Conservation (phyloP, 2,888 invertebrate genomes). For the Salticus scenicus region DNA sequence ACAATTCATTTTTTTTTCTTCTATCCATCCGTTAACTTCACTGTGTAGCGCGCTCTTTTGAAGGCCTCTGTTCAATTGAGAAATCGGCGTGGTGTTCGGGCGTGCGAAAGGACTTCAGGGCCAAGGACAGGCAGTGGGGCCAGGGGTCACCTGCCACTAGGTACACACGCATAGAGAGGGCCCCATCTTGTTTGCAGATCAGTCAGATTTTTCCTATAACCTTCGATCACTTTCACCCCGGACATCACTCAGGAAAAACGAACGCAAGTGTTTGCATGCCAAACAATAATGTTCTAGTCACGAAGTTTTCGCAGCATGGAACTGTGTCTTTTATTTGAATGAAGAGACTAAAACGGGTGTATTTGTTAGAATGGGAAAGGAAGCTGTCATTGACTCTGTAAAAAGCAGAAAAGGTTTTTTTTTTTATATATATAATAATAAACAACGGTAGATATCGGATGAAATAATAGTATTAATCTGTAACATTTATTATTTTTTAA, state of each 20-base stretch:
- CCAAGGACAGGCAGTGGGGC: conserved; percentile 63
- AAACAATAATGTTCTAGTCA: background rate
- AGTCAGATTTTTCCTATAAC: conserved; percentile 30
- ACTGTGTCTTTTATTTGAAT: too few relatives aligned
- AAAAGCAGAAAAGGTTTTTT: too few relatives aligned
- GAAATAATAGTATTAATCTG: too few relatives aligned
- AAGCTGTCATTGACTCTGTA: too few relatives aligned
- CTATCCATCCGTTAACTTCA: conserved; percentile 34
- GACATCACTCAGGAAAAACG: background rate
- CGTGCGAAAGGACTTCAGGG: conserved; percentile 64
- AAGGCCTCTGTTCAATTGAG: conserved; percentile 21
- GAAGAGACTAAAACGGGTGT: too few relatives aligned
- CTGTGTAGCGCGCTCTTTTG: background rate
- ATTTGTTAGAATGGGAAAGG: too few relatives aligned
- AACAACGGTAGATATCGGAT: too few relatives aligned
- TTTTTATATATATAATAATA: too few relatives aligned
- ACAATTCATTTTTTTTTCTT: too few relatives aligned
- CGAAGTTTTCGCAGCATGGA: too few relatives aligned
- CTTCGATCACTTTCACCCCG: conserved; percentile 19
- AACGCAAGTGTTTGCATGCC: background rate
- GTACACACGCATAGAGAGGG: conserved; percentile 32
- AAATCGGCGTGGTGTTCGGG: conserved; percentile 53
- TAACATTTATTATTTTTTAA: too few relatives aligned
- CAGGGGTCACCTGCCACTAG: conserved; percentile 68
- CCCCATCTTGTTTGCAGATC: conserved; percentile 27